Evolutionary conservation across 2,113 vertebrate genomes (phyloP).

Genomic region (Pitta sordida): DNA sequence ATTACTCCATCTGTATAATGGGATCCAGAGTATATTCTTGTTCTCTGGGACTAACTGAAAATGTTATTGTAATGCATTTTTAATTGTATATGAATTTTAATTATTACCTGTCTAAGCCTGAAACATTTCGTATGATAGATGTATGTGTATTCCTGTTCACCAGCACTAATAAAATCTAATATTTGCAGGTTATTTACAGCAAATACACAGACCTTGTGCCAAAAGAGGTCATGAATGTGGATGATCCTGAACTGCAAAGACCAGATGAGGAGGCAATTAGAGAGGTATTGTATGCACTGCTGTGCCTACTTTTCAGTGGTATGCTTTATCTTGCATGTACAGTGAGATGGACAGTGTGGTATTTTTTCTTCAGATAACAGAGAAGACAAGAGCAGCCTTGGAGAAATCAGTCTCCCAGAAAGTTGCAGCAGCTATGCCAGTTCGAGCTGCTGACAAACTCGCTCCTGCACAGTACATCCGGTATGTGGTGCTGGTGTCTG

Average conservation of each 20-base stretch:
- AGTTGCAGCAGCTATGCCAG: conserved; percentile 98
- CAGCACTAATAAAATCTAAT: conserved; percentile 30
- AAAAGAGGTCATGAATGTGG: conserved; percentile 92
- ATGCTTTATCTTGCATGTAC: not conserved
- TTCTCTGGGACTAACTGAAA: not conserved
- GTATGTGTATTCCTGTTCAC: not conserved
- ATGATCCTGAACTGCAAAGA: conserved; percentile 87
- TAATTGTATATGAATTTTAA: not conserved
- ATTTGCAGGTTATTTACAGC: conserved; percentile 91
- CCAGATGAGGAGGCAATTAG: conserved; percentile 93
- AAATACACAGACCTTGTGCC: conserved; percentile 97
- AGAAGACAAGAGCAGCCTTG: conserved; percentile 92
- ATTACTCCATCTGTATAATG: not conserved
- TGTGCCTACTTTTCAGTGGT: not conserved
- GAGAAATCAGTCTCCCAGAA: conserved; percentile 96
- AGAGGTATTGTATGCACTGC: conserved; percentile 78
- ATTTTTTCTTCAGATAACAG: conserved; percentile 84
- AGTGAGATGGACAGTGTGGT: not conserved
- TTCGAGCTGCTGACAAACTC: conserved; percentile 95
- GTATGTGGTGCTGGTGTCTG: conserved; percentile 62
- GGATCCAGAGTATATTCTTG: not conserved
- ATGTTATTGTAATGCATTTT: not conserved
- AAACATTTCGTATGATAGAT: not conserved
- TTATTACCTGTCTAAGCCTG: not conserved
- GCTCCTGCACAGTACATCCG: conserved; percentile 97